Evolutionary conservation across 2,888 invertebrate genomes (phyloP), one percentile per base, ranked within the genome.

Genomic region (Spicauda simplicius): DNA sequence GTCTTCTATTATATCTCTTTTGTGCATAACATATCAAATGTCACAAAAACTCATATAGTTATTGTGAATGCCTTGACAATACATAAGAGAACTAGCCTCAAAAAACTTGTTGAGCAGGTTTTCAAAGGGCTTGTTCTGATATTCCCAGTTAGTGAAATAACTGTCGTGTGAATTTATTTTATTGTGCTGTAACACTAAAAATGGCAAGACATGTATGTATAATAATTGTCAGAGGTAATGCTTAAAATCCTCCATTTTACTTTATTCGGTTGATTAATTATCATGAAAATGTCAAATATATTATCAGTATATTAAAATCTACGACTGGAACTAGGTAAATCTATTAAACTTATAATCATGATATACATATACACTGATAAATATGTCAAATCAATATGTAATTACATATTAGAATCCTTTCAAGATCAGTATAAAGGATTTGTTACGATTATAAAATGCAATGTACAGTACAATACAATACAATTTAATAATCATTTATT

Each of bases 31-130:
- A 48, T 48, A 48, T 16, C 48, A 48, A 48, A 48, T 48, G 48
- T 16, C 48, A 48, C 48, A 48, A 48, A 48, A 48, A 48, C 48
- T n/a, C 48, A 48, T 41, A 41, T 48, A 48, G 48, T n/a, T 48
- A 48, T 48, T 45, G 58, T 45, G n/a, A 45, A 58, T 45, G 25
- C 80, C 79, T 83, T 80, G 81, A 82, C 78, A 77, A 78, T 77
- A 77, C 74, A 73, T 77, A 77, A 77, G 77, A 48, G 54, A 73
- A 45, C 45, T 58, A 58, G n/a, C 20, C 68, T 76, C 78, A 80
- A 82, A 69, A 83, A 85, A 82, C 84, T 78, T 74, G 86, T 79
- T 70, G 59, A 60, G 81, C 86, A 64, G 77, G 87, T 85, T 85
- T 78, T 77, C 72, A 77, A 83, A 86, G 83, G 83, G 82, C 77